These are phyloP conservation scores for Syngnathus acus DNA, from an alignment of 2,797 vertebrate species.

Conservation along the genomic window DNA sequence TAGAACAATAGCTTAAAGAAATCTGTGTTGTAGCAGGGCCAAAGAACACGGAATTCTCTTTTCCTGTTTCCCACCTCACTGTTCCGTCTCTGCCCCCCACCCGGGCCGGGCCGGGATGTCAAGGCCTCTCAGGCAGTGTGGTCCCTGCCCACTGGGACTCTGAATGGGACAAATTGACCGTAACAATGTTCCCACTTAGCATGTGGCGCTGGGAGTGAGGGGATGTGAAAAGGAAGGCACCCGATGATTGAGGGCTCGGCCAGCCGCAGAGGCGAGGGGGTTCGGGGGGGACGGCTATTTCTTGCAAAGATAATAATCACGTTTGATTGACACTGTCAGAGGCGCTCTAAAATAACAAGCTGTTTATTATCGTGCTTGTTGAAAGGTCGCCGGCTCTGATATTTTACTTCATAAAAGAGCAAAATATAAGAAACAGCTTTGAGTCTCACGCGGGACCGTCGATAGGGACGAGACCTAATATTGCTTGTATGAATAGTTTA, in stretches of 20 bases:
- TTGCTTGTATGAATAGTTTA: too few species aligned
- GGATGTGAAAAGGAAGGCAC: conserved; percentile 61
- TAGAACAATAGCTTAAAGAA: background rate
- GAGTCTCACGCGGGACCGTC: too few species aligned
- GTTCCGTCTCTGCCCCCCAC: conserved; percentile 3
- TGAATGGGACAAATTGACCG: conserved; percentile 79
- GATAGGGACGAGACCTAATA: too few species aligned
- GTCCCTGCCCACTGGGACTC: conserved; percentile 69
- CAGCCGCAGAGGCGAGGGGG: conserved; percentile 7
- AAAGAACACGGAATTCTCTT: conserved; percentile 10
- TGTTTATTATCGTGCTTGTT: background rate
- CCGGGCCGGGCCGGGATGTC: conserved; percentile 57
- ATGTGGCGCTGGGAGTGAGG: conserved; percentile 66
- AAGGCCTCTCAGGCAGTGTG: conserved; percentile 67
- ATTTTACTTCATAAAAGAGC: background rate
- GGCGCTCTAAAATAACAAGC: background rate
- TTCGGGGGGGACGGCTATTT: background rate
- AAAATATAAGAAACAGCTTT: background rate
- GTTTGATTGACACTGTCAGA: background rate
- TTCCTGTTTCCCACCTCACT: conserved; percentile 17
- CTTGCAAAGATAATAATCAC: background rate
- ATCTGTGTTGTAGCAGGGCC: too few species aligned
- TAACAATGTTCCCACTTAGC: conserved; percentile 77
- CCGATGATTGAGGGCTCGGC: conserved; percentile 56
- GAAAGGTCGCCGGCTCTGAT: background rate